Base-by-base conservation (phyloP, 2,888 invertebrate genomes). In the Lochmaea capreae region DNA sequence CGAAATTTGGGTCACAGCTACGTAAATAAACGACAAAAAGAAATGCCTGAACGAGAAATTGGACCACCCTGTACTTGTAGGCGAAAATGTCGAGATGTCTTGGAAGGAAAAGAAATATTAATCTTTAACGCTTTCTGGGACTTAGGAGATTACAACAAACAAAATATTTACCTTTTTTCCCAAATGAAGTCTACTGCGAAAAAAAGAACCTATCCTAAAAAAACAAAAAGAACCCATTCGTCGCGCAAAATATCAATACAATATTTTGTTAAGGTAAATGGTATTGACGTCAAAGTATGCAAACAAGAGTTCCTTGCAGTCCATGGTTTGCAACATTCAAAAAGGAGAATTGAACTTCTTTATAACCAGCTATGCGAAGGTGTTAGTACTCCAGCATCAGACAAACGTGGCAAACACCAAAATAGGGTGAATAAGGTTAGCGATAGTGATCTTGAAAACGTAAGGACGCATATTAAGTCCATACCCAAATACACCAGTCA, bases 381-480 rank as follows among this genome's bases (percentile, higher is more conserved):
- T n/a, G 58, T 18, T 58, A n/a, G n/a, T 12, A 22, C 22, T 61
- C 71, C 57, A 33, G 61, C 67, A 22, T 9, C n/a, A 12, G 67
- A 72, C 18, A 33, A 42, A 42, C 63, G 72, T 14, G 72, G 72
- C 33, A 39, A 39, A 39, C 33, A 39, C 33, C 33, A 39, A 39
- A 39, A 39, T 39, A 39, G 78, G 46, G 26, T 66, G 10, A 78
- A 76, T 63, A 79, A 73, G 57, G 71, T 72, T 52, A 33, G 43
- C 59, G 76, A 72, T 43, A 49, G 54, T n/a, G 65, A 66, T 62
- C 18, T 67, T 46, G 54, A 78, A 66, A 71, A 67, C 26, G 73
- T 72, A 59, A 76, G 65, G 62, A 67, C 59, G n/a, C 79, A 77
- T 46, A 79, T 79, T 54, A 42, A 78, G 18, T 58, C 67, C 6